Conservation (phyloP, 2,888 invertebrate species). For the Drosophila kambysellisi region DNA sequence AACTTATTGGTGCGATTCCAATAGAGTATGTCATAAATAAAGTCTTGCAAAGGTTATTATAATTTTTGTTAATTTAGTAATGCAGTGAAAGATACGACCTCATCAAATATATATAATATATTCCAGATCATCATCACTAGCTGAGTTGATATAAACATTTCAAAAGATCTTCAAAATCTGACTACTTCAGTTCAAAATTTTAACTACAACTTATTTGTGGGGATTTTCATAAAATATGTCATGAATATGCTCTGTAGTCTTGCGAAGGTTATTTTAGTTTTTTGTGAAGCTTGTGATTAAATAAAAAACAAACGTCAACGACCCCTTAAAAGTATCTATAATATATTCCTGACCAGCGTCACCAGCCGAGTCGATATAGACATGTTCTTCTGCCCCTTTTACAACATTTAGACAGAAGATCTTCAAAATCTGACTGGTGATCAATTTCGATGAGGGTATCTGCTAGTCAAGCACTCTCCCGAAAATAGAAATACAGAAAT, state of each 20-base stretch:
- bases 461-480: background rate
- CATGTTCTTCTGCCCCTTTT: background rate
- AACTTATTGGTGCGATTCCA: background rate
- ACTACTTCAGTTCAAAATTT: background rate
- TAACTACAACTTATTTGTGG: too few species aligned
- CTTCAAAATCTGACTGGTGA: background rate
- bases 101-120: background rate
- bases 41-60: background rate
- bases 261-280: too few species aligned
- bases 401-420: background rate
- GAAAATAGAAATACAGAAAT: constrained; percentile 1
- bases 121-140: background rate
- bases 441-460: background rate
- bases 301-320: too few species aligned
- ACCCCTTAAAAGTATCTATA: background rate
- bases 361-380: background rate
- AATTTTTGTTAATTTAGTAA: background rate
- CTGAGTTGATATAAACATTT: background rate
- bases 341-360: background rate
- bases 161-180: background rate
- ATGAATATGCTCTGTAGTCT: too few species aligned
- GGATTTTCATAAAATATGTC: too few species aligned
- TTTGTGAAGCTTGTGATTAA: too few species aligned
- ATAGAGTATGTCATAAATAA: background rate
- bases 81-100: background rate